phyloP scores from a whole-genome alignment of 1,140 invertebrate species.

The Stegodyphus mimosarum region DNA sequence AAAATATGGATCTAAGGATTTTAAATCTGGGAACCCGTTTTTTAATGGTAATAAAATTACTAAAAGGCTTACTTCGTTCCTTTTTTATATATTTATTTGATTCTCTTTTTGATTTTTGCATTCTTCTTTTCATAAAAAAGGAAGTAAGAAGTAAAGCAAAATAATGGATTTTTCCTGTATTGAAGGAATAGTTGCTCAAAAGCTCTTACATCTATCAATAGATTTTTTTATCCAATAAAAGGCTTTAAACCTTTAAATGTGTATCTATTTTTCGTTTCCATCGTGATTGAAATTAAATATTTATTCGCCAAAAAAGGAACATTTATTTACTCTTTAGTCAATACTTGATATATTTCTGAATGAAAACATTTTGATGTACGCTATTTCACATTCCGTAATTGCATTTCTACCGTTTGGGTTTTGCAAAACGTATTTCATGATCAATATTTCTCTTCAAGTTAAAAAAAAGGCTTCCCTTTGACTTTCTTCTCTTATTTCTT shows the following conservation, averaged over 20 bases:
- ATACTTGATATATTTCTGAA: constrained; percentile 2
- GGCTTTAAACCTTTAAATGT: not conserved
- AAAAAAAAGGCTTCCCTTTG: constrained; percentile 38
- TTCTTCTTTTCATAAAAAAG: too few species aligned
- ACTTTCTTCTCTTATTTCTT: constrained; percentile 30
- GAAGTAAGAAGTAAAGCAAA: too few species aligned
- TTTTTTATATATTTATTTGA: too few species aligned
- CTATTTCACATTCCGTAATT: constrained; percentile 16
- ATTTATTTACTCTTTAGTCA: constrained; percentile 16
- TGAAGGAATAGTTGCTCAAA: not conserved
- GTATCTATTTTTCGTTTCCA: not conserved
- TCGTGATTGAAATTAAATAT: constrained; percentile 12
- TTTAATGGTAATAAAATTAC: too few species aligned
- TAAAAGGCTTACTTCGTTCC: too few species aligned
- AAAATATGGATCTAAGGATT: too few species aligned
- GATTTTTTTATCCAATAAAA: constrained; percentile 13
- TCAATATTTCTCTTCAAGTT: constrained; percentile 9
- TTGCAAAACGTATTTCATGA: constrained; percentile 15
- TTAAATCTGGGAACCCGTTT: too few species aligned
- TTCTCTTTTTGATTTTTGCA: too few species aligned
- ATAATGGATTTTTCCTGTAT: too few species aligned
- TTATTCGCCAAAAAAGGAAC: constrained; percentile 19
- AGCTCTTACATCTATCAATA: not conserved
- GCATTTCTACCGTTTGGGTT: constrained; percentile 24
- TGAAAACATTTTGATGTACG: constrained; percentile 27